Conservation (phyloP, 2,113 vertebrate species). For the Lota lota region DNA sequence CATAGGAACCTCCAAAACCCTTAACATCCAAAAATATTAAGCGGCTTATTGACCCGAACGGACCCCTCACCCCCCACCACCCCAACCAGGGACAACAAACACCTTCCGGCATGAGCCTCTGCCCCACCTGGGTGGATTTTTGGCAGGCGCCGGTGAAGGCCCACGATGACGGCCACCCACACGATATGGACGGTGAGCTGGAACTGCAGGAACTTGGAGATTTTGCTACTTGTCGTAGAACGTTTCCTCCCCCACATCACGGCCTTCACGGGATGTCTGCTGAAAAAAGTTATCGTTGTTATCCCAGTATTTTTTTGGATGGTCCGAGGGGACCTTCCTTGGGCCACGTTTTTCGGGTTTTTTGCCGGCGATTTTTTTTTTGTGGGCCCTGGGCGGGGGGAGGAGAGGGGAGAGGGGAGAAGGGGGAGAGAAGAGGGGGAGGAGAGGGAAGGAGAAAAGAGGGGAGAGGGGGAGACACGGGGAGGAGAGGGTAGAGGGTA, state of each 20-base stretch:
- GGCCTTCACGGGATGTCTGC: constrained; percentile 89
- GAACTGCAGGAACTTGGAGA: constrained; percentile 93
- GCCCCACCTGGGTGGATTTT: constrained; percentile 85
- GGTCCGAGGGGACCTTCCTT: constrained; percentile 91
- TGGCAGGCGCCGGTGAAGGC: constrained; percentile 91
- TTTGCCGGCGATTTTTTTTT: constrained; percentile 86
- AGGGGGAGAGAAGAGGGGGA: too few species aligned
- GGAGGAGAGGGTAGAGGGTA: too few species aligned
- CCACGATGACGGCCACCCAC: constrained; percentile 90
- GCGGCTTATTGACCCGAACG: too few species aligned
- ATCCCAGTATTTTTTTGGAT: too few species aligned
- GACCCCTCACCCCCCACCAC: too few species aligned
- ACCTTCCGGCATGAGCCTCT: too few species aligned
- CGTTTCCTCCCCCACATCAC: constrained; percentile 94
- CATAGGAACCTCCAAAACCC: too few species aligned
- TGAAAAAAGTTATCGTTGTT: constrained; percentile 95
- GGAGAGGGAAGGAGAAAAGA: background rate
- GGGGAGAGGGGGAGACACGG: background rate
- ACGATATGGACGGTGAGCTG: constrained; percentile 91
- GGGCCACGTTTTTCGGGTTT: constrained; percentile 91
- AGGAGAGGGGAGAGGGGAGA: too few species aligned
- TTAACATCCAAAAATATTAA: too few species aligned
- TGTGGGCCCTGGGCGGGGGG: constrained; percentile 74
- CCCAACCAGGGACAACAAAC: too few species aligned
- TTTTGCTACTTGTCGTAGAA: constrained; percentile 92